phyloP scores from a whole-genome alignment of 2,113 vertebrate species.

The Muntiacus muntjak region DNA sequence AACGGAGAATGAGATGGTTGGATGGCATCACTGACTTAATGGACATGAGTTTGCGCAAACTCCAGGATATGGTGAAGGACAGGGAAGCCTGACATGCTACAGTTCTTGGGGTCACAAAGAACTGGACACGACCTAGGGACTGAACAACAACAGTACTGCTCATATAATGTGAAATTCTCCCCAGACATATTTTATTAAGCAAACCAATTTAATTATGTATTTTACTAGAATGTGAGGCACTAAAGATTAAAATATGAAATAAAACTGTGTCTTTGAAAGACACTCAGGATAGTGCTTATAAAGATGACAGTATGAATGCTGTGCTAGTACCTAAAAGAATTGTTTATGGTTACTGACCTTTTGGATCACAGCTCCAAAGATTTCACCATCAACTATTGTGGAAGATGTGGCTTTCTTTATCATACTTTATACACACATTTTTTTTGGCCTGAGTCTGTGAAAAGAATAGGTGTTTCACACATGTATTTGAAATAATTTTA shows the following conservation, averaged over 20 bases:
- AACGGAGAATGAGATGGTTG: background rate
- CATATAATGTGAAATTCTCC: background rate
- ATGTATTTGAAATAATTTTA: background rate
- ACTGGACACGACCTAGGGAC: accelerated
- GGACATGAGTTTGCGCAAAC: background rate
- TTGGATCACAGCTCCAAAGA: background rate
- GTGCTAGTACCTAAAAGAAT: background rate
- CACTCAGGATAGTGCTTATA: background rate
- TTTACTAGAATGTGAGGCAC: background rate
- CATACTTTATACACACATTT: background rate
- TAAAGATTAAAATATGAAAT: background rate
- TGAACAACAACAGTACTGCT: background rate
- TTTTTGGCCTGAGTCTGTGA: background rate
- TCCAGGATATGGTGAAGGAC: background rate
- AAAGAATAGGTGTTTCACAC: background rate
- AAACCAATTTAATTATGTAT: background rate
- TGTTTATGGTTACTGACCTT: background rate
- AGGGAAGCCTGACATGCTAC: background rate
- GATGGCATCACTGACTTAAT: background rate
- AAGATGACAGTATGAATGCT: background rate
- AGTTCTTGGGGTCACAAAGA: background rate
- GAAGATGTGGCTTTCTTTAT: background rate
- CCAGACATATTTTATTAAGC: background rate
- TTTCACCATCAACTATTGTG: background rate
- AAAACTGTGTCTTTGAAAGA: background rate